Evolutionary conservation across 2,888 invertebrate genomes (phyloP).

Genomic region (Eledone cirrhosa): DNA sequence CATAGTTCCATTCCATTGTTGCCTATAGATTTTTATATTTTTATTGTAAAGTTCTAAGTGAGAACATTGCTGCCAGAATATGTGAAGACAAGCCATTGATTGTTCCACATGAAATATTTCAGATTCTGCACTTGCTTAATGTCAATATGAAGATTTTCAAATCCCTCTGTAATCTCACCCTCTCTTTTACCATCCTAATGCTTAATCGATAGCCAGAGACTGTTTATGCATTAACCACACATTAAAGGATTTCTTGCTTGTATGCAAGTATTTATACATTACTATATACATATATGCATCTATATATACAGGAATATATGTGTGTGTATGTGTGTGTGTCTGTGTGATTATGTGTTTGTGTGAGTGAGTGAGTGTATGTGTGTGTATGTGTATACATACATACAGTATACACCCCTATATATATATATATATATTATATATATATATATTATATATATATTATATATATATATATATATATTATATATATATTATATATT

Average conservation of each 20-base stretch:
- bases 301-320: neutral
- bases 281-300: neutral
- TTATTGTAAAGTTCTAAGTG: too few relatives aligned
- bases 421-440: neutral
- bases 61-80: too few relatives aligned
- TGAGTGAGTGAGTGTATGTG: neutral
- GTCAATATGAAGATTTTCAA: too few relatives aligned
- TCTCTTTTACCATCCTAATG: too few relatives aligned
- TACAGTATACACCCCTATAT: neutral
- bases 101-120: too few relatives aligned
- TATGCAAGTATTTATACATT: neutral
- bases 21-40: too few relatives aligned
- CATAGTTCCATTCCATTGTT: too few relatives aligned
- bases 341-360: neutral
- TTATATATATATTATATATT: neutral
- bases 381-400: neutral
- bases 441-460: neutral
- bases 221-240: neutral
- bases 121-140: too few relatives aligned
- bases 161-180: too few relatives aligned
- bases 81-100: too few relatives aligned
- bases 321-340: neutral
- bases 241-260: neutral
- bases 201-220: too few relatives aligned
- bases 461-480: neutral